Evolutionary conservation across 2,113 vertebrate species (phyloP).

Genomic region (Leptosomus discolor): DNA sequence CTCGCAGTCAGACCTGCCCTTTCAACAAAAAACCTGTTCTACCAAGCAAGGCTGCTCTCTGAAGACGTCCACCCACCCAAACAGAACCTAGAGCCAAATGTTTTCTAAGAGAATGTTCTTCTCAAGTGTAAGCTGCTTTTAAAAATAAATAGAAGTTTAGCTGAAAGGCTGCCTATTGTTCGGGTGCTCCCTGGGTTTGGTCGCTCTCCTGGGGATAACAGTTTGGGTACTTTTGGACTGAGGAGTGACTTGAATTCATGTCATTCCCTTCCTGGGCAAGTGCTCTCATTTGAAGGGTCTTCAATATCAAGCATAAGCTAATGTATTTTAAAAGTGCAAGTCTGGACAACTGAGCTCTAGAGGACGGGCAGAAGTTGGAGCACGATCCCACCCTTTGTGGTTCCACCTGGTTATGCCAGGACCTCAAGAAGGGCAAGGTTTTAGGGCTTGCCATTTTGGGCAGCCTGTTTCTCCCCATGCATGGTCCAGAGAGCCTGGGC

Average conservation of each 20-base stretch:
- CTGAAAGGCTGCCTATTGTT: background rate
- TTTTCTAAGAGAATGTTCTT: background rate
- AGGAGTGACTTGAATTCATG: background rate
- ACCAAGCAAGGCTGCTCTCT: background rate
- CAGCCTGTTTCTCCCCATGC: background rate
- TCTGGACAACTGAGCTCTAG: background rate
- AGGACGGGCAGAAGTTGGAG: background rate
- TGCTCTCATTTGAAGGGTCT: background rate
- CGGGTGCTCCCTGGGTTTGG: background rate
- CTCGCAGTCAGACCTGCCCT: background rate
- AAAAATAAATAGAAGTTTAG: background rate
- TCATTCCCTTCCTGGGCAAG: background rate
- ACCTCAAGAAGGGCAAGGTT: background rate
- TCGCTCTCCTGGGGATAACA: background rate
- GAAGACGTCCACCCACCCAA: background rate
- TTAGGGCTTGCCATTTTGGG: background rate
- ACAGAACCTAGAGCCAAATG: background rate
- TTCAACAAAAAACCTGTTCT: background rate
- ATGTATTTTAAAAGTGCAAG: background rate
- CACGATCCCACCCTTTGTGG: fast-evolving
- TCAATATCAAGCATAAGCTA: background rate
- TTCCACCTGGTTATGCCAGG: background rate
- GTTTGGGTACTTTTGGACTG: background rate
- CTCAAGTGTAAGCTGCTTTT: background rate
- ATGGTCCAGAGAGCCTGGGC: background rate